These are phyloP conservation scores for Mesodorylaimus sp. DNA, from an alignment of 2,888 invertebrate species.

Conservation along the genomic window DNA sequence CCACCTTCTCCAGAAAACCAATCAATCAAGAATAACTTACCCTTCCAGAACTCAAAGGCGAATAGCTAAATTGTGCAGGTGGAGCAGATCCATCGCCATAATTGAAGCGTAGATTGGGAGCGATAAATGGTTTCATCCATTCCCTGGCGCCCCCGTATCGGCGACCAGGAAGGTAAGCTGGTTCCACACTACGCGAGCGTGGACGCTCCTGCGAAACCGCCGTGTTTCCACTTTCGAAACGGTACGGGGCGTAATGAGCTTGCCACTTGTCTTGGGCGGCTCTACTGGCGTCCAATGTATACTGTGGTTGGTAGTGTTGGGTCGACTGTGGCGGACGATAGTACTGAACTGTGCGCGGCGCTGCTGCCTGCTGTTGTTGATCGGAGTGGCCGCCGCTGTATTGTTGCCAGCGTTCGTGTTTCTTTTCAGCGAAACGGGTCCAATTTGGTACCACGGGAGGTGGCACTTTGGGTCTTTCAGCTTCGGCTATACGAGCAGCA, in stretches of 20 bases:
- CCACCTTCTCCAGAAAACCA: too few relatives aligned
- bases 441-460: conserved; percentile 6
- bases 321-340: background rate
- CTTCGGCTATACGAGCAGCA: conserved; percentile 7
- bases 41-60: too few relatives aligned
- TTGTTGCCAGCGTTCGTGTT: conserved; percentile 8
- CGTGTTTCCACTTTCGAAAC: background rate
- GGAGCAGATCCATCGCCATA: too few relatives aligned
- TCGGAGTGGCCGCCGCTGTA: too few relatives aligned
- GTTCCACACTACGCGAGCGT: background rate
- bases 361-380: background rate
- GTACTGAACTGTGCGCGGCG: background rate
- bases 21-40: too few relatives aligned
- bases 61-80: too few relatives aligned
- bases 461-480: conserved; percentile 11
- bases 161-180: background rate
- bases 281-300: too few relatives aligned
- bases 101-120: too few relatives aligned
- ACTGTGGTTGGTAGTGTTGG: background rate
- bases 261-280: conserved; percentile 3
- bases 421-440: conserved; percentile 7
- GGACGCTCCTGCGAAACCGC: background rate
- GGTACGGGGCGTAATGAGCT: background rate
- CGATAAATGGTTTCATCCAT: conserved; percentile 10
- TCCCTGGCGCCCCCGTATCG: background rate